These are phyloP conservation scores for Oscheius myriophilus DNA, from an alignment of 2,888 invertebrate species.

Conservation along the genomic window DNA sequence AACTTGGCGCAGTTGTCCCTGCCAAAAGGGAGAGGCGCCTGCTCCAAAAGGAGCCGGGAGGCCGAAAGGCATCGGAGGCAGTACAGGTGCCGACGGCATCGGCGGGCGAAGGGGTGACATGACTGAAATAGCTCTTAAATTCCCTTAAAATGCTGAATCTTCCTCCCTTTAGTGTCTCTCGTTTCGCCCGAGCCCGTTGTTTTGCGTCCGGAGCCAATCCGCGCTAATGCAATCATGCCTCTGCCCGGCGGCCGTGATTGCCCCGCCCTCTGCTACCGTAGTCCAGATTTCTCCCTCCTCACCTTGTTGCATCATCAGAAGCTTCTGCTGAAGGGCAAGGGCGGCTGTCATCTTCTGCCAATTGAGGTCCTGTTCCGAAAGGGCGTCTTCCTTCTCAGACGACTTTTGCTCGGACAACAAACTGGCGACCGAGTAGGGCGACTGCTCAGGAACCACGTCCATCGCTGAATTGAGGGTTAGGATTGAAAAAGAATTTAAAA, in stretches of 20 bases:
- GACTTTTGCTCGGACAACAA: slow-evolving; percentile 25
- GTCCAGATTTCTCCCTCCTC: slow-evolving; percentile 14
- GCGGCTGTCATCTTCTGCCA: slow-evolving; percentile 54
- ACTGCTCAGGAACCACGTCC: slow-evolving; percentile 25
- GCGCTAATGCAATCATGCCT: slow-evolving; percentile 21
- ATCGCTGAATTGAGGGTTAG: background rate
- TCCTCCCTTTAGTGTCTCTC: background rate
- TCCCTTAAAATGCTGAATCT: background rate
- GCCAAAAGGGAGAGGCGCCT: slow-evolving; percentile 39
- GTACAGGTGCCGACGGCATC: slow-evolving; percentile 27
- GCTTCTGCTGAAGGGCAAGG: slow-evolving; percentile 51
- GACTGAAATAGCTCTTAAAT: slow-evolving; percentile 9
- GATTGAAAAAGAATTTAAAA: background rate
- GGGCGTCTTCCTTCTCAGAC: slow-evolving; percentile 16
- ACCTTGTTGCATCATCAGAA: slow-evolving; percentile 54
- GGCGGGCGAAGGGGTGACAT: slow-evolving; percentile 19
- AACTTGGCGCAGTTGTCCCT: slow-evolving; percentile 43
- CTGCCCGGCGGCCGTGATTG: slow-evolving; percentile 19
- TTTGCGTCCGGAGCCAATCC: too few relatives aligned
- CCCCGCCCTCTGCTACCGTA: slow-evolving; percentile 24
- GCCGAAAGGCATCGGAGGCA: slow-evolving; percentile 8
- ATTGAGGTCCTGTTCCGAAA: slow-evolving; percentile 18
- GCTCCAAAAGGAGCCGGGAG: slow-evolving; percentile 16
- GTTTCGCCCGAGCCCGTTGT: background rate
- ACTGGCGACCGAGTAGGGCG: slow-evolving; percentile 31